Evolutionary conservation across 2,797 vertebrate genomes (phyloP), one percentile per base, ranked within the genome.

Genomic region (Enteromius trimaculatus): DNA sequence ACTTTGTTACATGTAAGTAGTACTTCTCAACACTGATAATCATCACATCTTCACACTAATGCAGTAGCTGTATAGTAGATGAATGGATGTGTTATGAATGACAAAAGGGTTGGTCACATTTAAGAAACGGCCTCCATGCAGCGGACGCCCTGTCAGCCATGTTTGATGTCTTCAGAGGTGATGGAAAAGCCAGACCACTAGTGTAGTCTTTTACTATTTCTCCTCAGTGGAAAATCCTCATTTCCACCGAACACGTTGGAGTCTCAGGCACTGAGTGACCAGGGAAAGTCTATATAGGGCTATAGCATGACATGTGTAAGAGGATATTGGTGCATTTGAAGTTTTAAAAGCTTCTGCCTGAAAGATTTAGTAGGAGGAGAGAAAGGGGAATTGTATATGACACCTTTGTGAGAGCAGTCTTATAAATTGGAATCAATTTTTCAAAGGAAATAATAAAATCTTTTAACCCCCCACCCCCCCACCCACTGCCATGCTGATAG

Each of bases 341-440:
- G 93, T 95, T 95, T 95, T 95, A 94, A 95, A 94, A 94, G 93
- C 92, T 93, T 95, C 93, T 93, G 92, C 91, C 92, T 93, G 91
- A 94, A 93, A 93, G 92, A 94, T 95, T 95, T 93, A 94, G 92
- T 84, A 90, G 91, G 88, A 88, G 87, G 89, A 90, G 89, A 55
- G 81, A 90, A 91, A 88, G 74, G 84, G 88, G 90, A 90, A 92
- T 90, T 88, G 88, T 89, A 92, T 88, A 92, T 82, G 90, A 93
- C 92, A 93, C 91, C 90, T 89, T 90, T 87, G 85, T 89, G 90
- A 90, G 88, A 90, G 84, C 88, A 84, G 89, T 83, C 69, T 91
- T 92, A 92, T 92, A 90, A 93, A 93, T 92, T 91, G 90, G 88
- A 93, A 93, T 93, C 39, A 87, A 91, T 81, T 92, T 93, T 94